Evolutionary conservation across 2,888 invertebrate species (phyloP).

Genomic region (Lordiphosa andalusiaca): DNA sequence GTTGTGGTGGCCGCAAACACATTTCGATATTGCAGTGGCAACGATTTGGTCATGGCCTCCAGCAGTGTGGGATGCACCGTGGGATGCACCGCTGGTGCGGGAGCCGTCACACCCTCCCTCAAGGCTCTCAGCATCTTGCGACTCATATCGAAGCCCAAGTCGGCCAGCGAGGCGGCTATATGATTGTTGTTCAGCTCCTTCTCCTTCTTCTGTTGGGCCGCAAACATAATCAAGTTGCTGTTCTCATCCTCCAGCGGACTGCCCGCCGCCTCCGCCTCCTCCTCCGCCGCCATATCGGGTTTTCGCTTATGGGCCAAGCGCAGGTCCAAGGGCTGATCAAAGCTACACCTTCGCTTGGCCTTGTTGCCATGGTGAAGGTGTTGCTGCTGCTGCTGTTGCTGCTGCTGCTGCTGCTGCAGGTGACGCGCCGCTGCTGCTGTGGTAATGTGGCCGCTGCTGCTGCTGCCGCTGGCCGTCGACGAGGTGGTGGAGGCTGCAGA

Average conservation of each 20-base stretch:
- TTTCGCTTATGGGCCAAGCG: slow-evolving; percentile 90
- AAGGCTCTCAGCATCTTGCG: slow-evolving; percentile 63
- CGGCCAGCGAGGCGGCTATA: slow-evolving; percentile 63
- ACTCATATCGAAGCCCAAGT: slow-evolving; percentile 68
- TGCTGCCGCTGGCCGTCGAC: slow-evolving; percentile 33
- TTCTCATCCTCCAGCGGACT: slow-evolving; percentile 88
- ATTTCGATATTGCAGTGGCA: slow-evolving; percentile 83
- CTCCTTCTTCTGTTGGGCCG: slow-evolving; percentile 58
- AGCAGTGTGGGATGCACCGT: slow-evolving; percentile 87
- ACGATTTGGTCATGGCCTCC: slow-evolving; percentile 85
- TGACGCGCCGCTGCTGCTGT: slow-evolving; percentile 33
- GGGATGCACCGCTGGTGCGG: slow-evolving; percentile 53
- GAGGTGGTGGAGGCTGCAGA: slow-evolving; percentile 76
- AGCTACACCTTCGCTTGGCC: slow-evolving; percentile 63
- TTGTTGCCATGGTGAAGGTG: slow-evolving; percentile 50
- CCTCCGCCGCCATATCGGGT: slow-evolving; percentile 22
- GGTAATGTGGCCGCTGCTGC: slow-evolving; percentile 36
- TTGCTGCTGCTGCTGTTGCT: slow-evolving; percentile 43
- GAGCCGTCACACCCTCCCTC: slow-evolving; percentile 48
- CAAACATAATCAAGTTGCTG: slow-evolving; percentile 86
- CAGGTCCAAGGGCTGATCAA: slow-evolving; percentile 93
- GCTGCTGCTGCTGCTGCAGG: slow-evolving; percentile 41
- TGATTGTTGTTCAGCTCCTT: slow-evolving; percentile 70
- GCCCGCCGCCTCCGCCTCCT: slow-evolving; percentile 28
- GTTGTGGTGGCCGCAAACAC: slow-evolving; percentile 77